Percentiles rank a stretch among this genome's conserved stretches.
phyloP scores from a whole-genome alignment of 2,113 vertebrate species.

The Brachionichthys hirsutus region DNA sequence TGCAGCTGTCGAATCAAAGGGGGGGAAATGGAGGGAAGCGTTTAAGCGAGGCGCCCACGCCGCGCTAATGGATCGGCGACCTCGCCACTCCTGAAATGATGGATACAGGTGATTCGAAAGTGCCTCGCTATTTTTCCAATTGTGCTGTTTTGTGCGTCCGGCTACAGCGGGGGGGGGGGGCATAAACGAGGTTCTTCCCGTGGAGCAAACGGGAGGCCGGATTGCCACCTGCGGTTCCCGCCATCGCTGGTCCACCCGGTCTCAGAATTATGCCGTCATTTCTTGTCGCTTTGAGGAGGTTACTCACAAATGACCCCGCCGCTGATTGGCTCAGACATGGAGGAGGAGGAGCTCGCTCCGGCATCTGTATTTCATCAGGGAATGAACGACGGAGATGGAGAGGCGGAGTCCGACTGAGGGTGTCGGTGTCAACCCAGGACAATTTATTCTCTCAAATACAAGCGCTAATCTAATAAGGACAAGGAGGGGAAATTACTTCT shows the following conservation, averaged over 20 bases:
- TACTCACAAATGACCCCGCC: not conserved
- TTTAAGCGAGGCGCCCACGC: slow-evolving; percentile 46
- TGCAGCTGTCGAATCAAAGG: slow-evolving; percentile 41
- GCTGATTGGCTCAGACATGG: slow-evolving; percentile 2
- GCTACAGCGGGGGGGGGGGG: too few species aligned
- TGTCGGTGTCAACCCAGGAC: slow-evolving; percentile 59
- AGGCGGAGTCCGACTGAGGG: slow-evolving; percentile 49
- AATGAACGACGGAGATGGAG: slow-evolving; percentile 13
- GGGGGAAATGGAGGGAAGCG: slow-evolving; percentile 35
- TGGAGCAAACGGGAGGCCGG: slow-evolving; percentile 9
- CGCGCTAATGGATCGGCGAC: slow-evolving; percentile 33
- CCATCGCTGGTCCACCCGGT: too few species aligned
- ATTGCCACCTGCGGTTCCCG: not conserved
- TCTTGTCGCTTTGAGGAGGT: slow-evolving; percentile 16
- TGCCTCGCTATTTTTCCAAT: slow-evolving; percentile 16
- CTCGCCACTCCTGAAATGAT: slow-evolving; percentile 11
- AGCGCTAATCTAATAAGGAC: slow-evolving; percentile 76
- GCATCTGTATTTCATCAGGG: slow-evolving; percentile 42
- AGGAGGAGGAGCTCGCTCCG: not conserved
- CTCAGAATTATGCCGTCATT: slow-evolving; percentile 9
- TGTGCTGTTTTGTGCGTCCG: slow-evolving; percentile 19
- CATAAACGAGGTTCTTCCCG: slow-evolving; percentile 1
- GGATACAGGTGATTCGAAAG: slow-evolving; percentile 44
- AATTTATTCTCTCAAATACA: slow-evolving; percentile 72
- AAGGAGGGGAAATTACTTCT: slow-evolving; percentile 68